Base-by-base conservation (phyloP, 2,888 invertebrate species). In the Hydriomena furcata region DNA sequence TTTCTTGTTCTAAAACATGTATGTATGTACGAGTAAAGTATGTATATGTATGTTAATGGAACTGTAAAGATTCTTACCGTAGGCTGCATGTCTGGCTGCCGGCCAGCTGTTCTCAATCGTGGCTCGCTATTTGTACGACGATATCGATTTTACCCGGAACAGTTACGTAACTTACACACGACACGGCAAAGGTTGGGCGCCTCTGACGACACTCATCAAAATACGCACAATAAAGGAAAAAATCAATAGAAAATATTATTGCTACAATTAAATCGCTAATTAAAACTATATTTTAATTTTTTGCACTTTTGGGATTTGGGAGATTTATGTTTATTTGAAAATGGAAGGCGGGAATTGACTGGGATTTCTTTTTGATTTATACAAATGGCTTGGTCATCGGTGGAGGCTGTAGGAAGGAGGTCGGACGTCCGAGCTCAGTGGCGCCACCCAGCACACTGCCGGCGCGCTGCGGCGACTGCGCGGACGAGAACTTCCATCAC, bases 111-210 rank as follows among this genome's bases (percentile, higher is more conserved):
- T 87, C 75, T 74, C 80, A 78, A 82, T 71, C 75, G 72, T 75
- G 66, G 78, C 71, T 65, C 72, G 80, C 84, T 90, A 88, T 89
- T 84, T 85, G 86, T 88, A 87, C 84, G 78, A 79, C 78, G 77
- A 72, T 89, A 90, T 90, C 79, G 89, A 90, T 89, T 84, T 87
- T 82, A 67, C 66, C 84, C 82, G 84, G 83, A 76, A 81, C 79
- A 56, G 82, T 90, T 90, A 85, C 85, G 89, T 84, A 90, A 89
- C 75, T 68, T 60, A 75, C 71, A 76, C 73, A 78, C 82, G 73
- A 65, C 73, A 71, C 73, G 66, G 69, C 62, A 76, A 82, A 74
- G 65, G 78, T 84, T 82, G 68, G 64, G 68, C 74, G 72, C 79
- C 79, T 55, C 79, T 78, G 78, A 59, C 72, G 63, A 64, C 73